Conservation (phyloP, 2,888 invertebrate genomes). For the Augochlorella aurata region DNA sequence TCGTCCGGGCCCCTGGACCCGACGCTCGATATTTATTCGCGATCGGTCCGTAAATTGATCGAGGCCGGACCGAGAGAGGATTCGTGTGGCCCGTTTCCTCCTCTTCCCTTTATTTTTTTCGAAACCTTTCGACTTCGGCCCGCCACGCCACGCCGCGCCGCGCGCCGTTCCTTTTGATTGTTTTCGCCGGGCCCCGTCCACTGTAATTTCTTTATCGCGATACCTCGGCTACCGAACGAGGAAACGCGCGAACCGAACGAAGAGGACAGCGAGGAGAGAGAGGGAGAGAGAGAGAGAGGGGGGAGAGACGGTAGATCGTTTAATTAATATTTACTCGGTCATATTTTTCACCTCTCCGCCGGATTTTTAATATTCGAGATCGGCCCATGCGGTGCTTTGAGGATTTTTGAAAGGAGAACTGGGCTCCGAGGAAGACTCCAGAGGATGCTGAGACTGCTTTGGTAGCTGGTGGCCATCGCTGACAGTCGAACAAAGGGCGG, state of each 20-base stretch:
- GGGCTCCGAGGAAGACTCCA: no score
- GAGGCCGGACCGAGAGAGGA: not conserved
- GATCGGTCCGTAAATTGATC: slow-evolving; percentile 15
- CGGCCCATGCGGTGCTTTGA: not conserved
- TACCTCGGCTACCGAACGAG: not conserved
- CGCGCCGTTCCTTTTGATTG: not conserved
- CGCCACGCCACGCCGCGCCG: not conserved
- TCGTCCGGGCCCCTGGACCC: not conserved
- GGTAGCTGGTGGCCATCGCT: not conserved
- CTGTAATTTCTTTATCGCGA: slow-evolving; percentile 19
- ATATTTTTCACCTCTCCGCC: not conserved
- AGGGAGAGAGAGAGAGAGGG: not conserved
- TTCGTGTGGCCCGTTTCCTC: not conserved
- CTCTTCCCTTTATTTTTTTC: not conserved
- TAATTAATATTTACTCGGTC: slow-evolving; percentile 7
- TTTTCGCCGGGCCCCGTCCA: slow-evolving; percentile 7
- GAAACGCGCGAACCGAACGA: not conserved
- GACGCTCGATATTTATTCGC: slow-evolving; percentile 9
- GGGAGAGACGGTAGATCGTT: not conserved
- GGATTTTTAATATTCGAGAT: not conserved
- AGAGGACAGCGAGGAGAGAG: not conserved
- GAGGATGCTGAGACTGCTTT: no score
- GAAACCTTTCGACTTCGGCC: slow-evolving; percentile 1
- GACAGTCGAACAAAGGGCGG: slow-evolving; percentile 4
- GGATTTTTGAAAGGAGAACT: not conserved